Evolutionary conservation across 2,113 vertebrate species (phyloP).

Genomic region (Tapirus terrestris): DNA sequence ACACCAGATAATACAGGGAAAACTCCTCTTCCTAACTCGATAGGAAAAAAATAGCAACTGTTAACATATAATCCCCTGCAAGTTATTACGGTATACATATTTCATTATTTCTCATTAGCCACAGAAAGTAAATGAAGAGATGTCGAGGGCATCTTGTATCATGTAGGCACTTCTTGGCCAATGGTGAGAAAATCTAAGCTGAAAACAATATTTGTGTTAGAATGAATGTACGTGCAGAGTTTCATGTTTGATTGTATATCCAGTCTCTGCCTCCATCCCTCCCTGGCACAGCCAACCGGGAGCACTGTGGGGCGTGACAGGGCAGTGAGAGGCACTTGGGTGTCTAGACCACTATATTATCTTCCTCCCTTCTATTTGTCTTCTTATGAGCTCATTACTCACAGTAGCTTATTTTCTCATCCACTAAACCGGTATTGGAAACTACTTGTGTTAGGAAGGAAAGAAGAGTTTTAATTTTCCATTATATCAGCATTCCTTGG

Average conservation of each 20-base stretch:
- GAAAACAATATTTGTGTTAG: not conserved
- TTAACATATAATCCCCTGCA: not conserved
- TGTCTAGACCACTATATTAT: rapidly evolving
- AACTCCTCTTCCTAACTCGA: not conserved
- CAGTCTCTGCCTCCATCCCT: rapidly evolving
- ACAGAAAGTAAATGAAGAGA: not conserved
- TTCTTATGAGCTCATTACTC: not conserved
- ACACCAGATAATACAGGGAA: not conserved
- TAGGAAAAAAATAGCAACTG: not conserved
- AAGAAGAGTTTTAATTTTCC: not conserved
- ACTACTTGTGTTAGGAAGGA: not conserved
- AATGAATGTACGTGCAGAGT: not conserved
- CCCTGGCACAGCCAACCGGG: not conserved
- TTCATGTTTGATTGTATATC: not conserved
- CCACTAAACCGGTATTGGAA: not conserved
- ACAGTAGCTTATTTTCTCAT: not conserved
- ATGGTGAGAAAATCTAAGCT: not conserved
- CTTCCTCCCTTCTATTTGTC: rapidly evolving
- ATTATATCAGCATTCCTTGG: not conserved
- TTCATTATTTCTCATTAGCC: not conserved
- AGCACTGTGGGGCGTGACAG: rapidly evolving
- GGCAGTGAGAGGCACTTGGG: rapidly evolving
- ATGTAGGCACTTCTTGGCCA: not conserved
- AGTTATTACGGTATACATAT: not conserved
- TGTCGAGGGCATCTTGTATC: no score